phyloP scores from a whole-genome alignment of 2,797 vertebrate genomes.

The Anabacerthia variegaticeps region DNA sequence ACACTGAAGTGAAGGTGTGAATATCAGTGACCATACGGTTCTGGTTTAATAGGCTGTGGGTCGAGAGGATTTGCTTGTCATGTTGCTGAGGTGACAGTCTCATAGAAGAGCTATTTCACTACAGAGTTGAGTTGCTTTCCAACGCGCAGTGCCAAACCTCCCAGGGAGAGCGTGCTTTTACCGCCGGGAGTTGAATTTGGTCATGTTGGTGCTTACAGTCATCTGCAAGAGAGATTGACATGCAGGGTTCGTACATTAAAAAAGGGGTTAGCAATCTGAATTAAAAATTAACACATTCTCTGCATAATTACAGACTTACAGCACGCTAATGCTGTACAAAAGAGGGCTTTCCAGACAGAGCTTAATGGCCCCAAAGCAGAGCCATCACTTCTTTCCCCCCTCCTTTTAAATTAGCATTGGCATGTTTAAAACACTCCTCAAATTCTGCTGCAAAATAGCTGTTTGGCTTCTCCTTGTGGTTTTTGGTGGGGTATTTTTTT shows the following conservation, averaged over 20 bases:
- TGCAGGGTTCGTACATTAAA: background rate
- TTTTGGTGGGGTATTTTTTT: background rate
- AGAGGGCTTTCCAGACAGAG: conserved; percentile 17
- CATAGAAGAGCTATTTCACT: background rate
- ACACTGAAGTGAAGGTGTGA: background rate
- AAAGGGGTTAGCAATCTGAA: conserved; percentile 3
- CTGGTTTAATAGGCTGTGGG: background rate
- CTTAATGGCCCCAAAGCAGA: conserved; percentile 14
- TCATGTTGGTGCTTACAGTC: background rate
- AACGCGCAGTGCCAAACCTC: background rate
- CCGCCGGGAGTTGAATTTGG: background rate
- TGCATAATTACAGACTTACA: conserved; percentile 29
- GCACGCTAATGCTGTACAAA: background rate
- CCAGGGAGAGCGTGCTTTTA: background rate
- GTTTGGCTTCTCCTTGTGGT: conserved; percentile 13
- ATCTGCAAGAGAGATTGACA: background rate
- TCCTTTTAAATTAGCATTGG: background rate
- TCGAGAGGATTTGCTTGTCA: background rate
- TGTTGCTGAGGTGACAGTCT: background rate
- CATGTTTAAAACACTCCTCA: background rate
- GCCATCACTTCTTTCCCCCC: background rate
- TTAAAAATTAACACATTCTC: conserved; percentile 44
- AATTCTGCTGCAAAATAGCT: conserved; percentile 12
- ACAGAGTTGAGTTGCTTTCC: background rate
- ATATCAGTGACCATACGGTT: background rate